A percentile compares a stretch with the other conserved stretches of the same genome.
phyloP scores from a whole-genome alignment of 2,888 invertebrate species.

The Furcula furcula region DNA sequence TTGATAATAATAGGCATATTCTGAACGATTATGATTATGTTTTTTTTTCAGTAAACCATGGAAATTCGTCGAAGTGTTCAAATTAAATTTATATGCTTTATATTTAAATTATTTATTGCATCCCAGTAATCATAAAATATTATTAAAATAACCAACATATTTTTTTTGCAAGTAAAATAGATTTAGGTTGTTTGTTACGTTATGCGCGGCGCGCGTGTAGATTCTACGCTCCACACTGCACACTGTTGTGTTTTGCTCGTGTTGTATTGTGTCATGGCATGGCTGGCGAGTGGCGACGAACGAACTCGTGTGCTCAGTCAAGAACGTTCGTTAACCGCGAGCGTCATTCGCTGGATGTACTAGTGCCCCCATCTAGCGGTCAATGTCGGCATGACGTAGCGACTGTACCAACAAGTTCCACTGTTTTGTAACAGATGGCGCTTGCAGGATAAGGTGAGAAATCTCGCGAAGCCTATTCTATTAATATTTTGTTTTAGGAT shows the following conservation, averaged over 20 bases:
- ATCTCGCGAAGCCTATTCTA: no score
- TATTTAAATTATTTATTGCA: no score
- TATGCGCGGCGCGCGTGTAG: conserved; percentile 35
- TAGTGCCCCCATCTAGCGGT: conserved; percentile 77
- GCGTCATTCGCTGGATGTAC: conserved; percentile 59
- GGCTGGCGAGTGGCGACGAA: no score
- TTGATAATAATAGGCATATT: no score
- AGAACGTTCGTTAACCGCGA: conserved; percentile 80
- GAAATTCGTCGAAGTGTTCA: no score
- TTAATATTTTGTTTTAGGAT: no score
- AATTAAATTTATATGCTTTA: no score
- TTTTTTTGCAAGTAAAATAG: background rate
- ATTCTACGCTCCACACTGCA: conserved; percentile 34
- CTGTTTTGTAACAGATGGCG: conserved; percentile 58
- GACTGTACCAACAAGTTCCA: conserved; percentile 44
- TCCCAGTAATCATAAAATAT: no score
- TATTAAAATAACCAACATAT: no score
- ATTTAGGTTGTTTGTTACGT: conserved; percentile 19
- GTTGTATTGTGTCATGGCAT: conserved; percentile 56
- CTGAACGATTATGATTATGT: no score
- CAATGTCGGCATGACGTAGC: conserved; percentile 73
- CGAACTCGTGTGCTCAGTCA: conserved; percentile 76
- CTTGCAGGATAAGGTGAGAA: conserved; percentile 26
- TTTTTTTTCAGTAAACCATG: no score
- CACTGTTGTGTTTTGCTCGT: conserved; percentile 29